These are phyloP conservation scores for Ophioninae sp. DNA, from an alignment of 2,888 invertebrate species.

Conservation along the genomic window DNA sequence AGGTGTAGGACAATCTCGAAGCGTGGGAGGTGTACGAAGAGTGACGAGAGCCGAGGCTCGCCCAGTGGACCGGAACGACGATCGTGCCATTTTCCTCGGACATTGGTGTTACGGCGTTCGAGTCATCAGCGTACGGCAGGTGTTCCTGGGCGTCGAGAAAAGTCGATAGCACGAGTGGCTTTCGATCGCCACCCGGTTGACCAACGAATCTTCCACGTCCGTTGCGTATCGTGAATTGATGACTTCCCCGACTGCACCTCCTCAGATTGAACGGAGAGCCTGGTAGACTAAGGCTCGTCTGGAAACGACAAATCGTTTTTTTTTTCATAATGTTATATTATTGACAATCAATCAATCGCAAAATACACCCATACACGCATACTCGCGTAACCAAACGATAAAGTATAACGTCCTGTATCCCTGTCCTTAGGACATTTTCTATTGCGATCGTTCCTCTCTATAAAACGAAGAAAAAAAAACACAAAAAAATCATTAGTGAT, in stretches of 20 bases:
- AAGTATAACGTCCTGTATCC: neutral
- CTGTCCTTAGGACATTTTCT: neutral
- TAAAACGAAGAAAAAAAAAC: neutral
- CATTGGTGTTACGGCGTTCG: constrained; percentile 98
- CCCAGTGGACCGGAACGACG: constrained; percentile 94
- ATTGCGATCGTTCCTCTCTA: neutral
- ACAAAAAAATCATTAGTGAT: neutral
- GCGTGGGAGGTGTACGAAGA: constrained; percentile 98
- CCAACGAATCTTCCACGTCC: constrained; percentile 89
- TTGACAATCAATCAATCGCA: constrained; percentile 7
- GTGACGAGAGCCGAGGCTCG: constrained; percentile 92
- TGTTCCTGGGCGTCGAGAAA: constrained; percentile 97
- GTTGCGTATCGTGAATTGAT: constrained; percentile 94
- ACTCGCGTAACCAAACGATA: neutral
- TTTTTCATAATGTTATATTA: constrained; percentile 38
- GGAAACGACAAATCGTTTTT: constrained; percentile 76
- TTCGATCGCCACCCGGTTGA: constrained; percentile 93
- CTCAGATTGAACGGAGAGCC: constrained; percentile 98
- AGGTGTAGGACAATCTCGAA: constrained; percentile 95
- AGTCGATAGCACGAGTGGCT: constrained; percentile 95
- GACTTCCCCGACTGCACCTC: constrained; percentile 94
- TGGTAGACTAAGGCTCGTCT: constrained; percentile 98
- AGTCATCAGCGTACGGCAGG: constrained; percentile 98
- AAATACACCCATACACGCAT: neutral
- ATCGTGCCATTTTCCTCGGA: constrained; percentile 98